These are phyloP conservation scores for Anser cygnoides DNA, from an alignment of 2,113 vertebrate species.

Conservation along the genomic window DNA sequence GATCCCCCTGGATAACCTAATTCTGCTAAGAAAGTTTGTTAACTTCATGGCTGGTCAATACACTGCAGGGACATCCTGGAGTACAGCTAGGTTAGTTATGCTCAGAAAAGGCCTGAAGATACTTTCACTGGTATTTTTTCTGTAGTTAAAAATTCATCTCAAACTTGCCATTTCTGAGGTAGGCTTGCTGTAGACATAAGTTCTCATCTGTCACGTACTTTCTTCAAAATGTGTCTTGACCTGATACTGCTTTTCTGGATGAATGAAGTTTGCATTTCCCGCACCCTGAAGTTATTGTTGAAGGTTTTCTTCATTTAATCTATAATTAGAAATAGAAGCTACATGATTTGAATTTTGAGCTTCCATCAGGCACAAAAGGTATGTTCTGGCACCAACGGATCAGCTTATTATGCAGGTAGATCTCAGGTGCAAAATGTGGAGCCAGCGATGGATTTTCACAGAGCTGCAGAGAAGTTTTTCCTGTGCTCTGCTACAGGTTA, in stretches of 20 bases:
- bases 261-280: not conserved
- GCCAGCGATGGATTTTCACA: not conserved
- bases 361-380: not conserved
- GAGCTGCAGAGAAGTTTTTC: not conserved
- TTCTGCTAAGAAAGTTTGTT: not conserved
- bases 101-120: not conserved
- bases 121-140: not conserved
- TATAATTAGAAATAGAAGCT: not conserved
- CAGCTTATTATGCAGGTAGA: not conserved
- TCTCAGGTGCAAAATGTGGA: not conserved
- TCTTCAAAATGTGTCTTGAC: not conserved
- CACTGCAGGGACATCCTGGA: not conserved
- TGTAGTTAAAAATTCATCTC: not conserved
- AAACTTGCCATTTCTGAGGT: not conserved
- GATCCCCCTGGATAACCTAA: not conserved
- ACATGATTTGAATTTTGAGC: slow-evolving; percentile 7
- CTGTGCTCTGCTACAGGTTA: not conserved
- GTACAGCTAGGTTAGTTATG: not conserved
- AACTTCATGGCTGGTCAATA: not conserved
- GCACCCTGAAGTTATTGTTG: not conserved
- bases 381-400: not conserved
- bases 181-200: not conserved
- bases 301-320: slow-evolving; percentile 13
- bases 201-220: not conserved
- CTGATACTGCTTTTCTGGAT: not conserved